These are phyloP conservation scores for Leptoteleia sp. DNA, from an alignment of 1,140 invertebrate genomes.

Conservation along the genomic window DNA sequence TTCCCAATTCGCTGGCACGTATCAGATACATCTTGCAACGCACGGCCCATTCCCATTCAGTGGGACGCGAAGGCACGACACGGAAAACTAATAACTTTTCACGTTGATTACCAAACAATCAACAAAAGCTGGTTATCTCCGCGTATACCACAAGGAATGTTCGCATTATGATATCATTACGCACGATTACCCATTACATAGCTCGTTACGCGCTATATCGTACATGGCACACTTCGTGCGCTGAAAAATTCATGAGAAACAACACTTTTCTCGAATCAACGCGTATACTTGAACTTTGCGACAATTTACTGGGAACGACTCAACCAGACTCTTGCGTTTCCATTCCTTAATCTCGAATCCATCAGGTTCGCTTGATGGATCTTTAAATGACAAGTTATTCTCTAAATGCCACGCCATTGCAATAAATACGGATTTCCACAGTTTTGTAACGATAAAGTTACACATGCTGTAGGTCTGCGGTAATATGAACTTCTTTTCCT, in stretches of 20 bases:
- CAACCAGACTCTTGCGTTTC: not conserved
- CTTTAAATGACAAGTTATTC: too few species aligned
- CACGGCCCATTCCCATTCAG: constrained; percentile 18
- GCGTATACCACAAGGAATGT: constrained; percentile 67
- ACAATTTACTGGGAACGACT: not conserved
- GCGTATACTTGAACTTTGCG: constrained; percentile 11
- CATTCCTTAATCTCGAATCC: not conserved
- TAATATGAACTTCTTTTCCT: too few species aligned
- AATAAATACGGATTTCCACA: too few species aligned
- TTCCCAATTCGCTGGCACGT: constrained; percentile 21
- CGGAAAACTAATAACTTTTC: constrained; percentile 52
- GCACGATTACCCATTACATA: constrained; percentile 75
- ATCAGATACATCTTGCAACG: constrained; percentile 27
- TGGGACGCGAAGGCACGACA: constrained; percentile 20
- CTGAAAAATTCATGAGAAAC: constrained; percentile 54
- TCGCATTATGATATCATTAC: constrained; percentile 76
- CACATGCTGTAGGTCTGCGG: too few species aligned
- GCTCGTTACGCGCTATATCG: constrained; percentile 74
- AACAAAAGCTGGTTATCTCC: constrained; percentile 72
- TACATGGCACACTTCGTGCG: constrained; percentile 68
- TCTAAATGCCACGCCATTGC: too few species aligned
- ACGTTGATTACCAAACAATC: constrained; percentile 60
- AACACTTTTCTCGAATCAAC: constrained; percentile 44
- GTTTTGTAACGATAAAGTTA: too few species aligned
- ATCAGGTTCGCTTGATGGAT: too few species aligned